Percentiles rank a stretch among this genome's conserved stretches.
phyloP scores from a whole-genome alignment of 2,113 vertebrate species.

The Proteles cristata region DNA sequence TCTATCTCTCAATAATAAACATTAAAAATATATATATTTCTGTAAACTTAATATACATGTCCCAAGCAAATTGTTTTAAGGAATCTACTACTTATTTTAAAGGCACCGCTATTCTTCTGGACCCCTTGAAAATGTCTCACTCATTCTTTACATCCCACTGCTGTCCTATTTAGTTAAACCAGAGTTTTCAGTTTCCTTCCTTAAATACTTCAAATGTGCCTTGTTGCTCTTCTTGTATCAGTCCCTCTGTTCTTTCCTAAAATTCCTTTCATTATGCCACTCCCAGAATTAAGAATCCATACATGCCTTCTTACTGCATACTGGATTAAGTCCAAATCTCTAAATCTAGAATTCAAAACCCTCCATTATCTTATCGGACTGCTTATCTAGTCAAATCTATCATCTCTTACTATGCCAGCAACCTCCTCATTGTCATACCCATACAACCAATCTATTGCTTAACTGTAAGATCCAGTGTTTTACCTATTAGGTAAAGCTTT shows the following conservation, averaged over 20 bases:
- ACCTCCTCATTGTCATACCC: neutral
- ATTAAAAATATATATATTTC: neutral
- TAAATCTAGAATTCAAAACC: conserved; percentile 11
- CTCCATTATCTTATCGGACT: neutral
- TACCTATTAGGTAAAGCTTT: neutral
- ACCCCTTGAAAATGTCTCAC: neutral
- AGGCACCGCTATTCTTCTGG: neutral
- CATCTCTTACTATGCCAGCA: neutral
- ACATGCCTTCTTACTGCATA: neutral
- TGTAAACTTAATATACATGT: neutral
- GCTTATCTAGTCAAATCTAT: neutral
- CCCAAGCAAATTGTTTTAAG: neutral
- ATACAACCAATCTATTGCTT: neutral
- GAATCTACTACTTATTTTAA: neutral
- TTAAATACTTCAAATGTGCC: conserved; percentile 26
- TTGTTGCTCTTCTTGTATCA: neutral
- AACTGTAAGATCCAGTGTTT: neutral
- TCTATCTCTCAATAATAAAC: too few species aligned
- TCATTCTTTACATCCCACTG: neutral
- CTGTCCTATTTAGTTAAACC: neutral
- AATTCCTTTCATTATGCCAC: neutral
- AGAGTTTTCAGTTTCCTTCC: neutral
- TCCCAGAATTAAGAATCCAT: conserved; percentile 14
- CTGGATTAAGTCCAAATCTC: neutral
- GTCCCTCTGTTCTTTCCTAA: neutral